phyloP scores from a whole-genome alignment of 2,888 invertebrate genomes.

The Pedicia rivosa region DNA sequence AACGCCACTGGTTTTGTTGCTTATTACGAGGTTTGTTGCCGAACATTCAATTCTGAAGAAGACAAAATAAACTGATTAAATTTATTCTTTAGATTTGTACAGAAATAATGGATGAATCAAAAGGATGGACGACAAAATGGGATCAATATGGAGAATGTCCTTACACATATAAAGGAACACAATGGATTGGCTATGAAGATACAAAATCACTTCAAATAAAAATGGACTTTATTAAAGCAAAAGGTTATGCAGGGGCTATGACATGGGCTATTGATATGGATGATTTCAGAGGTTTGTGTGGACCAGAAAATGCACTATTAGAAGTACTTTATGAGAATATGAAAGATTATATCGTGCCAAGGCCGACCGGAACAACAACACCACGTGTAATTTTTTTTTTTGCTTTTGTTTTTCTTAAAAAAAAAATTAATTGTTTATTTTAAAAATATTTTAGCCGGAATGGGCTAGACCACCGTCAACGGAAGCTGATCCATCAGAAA shows the following conservation, averaged over 20 bases:
- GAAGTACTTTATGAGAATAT: constrained; percentile 56
- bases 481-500: constrained; percentile 34
- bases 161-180: constrained; percentile 70
- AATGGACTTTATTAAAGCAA: constrained; percentile 73
- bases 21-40: constrained; percentile 50
- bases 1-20: constrained; percentile 76
- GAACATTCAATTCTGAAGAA: too few species aligned
- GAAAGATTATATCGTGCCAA: constrained; percentile 51
- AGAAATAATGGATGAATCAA: constrained; percentile 47
- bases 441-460: constrained; percentile 62
- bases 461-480: constrained; percentile 70
- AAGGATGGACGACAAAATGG: constrained; percentile 71
- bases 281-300: constrained; percentile 72
- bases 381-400: constrained; percentile 43
- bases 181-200: constrained; percentile 86
- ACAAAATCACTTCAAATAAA: constrained; percentile 67
- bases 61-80: constrained; percentile 7
- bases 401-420: constrained; percentile 5
- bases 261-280: constrained; percentile 84
- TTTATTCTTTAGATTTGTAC: constrained; percentile 42
- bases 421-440: constrained; percentile 10
- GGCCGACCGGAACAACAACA: constrained; percentile 45
- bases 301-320: constrained; percentile 56
- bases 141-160: constrained; percentile 71
- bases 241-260: constrained; percentile 79